phyloP scores from a whole-genome alignment of 2,113 vertebrate species.

The Typhlomys cinereus region DNA sequence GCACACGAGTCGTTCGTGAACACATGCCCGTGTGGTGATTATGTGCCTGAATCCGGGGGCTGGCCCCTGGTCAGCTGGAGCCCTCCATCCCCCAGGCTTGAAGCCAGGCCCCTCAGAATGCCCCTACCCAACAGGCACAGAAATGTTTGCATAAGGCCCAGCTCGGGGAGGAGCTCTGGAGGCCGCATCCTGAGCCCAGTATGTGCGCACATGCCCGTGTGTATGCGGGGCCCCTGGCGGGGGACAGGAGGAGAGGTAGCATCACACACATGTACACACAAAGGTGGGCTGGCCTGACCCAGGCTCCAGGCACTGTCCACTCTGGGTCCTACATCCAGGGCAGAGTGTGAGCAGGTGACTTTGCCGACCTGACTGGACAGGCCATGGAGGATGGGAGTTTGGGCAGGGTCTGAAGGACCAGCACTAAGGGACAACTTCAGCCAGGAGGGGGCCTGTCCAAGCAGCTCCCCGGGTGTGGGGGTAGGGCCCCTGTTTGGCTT shows the following conservation, averaged over 20 bases:
- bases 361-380: conserved; percentile 52
- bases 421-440: conserved; percentile 45
- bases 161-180: conserved; percentile 60
- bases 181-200: conserved; percentile 45
- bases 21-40: conserved; percentile 22
- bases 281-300: conserved; percentile 38
- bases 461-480: conserved; percentile 2
- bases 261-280: conserved; percentile 78
- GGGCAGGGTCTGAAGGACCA: conserved; percentile 66
- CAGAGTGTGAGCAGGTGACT: conserved; percentile 58
- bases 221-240: conserved; percentile 62
- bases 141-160: conserved; percentile 81
- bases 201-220: conserved; percentile 56
- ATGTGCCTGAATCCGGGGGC: conserved; percentile 67
- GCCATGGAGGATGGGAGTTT: conserved; percentile 45
- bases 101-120: conserved; percentile 42
- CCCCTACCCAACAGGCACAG: conserved; percentile 75
- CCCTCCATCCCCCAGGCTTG: conserved; percentile 47
- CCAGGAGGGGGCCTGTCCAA: conserved; percentile 60
- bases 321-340: not conserved
- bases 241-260: conserved; percentile 76
- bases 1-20: conserved; percentile 51
- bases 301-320: conserved; percentile 42
- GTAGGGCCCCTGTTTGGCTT: conserved; percentile 52
- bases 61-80: conserved; percentile 51